These are phyloP conservation scores for Campoplex capitator DNA, from an alignment of 2,888 invertebrate genomes.

Conservation along the genomic window DNA sequence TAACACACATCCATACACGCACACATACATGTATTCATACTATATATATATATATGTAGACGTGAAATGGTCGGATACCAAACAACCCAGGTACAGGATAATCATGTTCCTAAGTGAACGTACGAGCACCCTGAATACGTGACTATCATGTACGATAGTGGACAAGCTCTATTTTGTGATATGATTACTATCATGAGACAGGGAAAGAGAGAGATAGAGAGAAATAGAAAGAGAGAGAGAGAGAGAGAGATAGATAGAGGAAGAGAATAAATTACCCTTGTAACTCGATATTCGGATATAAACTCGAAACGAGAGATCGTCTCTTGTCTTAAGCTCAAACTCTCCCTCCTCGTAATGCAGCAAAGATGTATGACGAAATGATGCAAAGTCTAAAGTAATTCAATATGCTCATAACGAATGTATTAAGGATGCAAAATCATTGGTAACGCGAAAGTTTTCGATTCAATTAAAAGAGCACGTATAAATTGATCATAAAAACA, in stretches of 20 bases:
- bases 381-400: not conserved
- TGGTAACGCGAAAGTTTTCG: too few relatives aligned
- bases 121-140: constrained; percentile 47
- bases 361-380: constrained; percentile 5
- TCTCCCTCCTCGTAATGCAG: constrained; percentile 5
- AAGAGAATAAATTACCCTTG: constrained; percentile 17
- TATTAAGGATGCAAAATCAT: too few relatives aligned
- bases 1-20: not conserved
- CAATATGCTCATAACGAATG: too few relatives aligned
- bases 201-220: not conserved
- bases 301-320: constrained; percentile 43
- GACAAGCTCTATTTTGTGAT: constrained; percentile 34
- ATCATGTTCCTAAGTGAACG: constrained; percentile 61
- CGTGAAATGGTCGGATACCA: constrained; percentile 30
- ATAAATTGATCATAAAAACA: too few relatives aligned
- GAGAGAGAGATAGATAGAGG: not conserved
- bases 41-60: not conserved
- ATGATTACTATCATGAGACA: constrained; percentile 43
- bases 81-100: constrained; percentile 48
- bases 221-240: not conserved
- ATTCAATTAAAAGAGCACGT: too few relatives aligned
- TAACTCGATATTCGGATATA: constrained; percentile 51
- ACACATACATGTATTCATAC: too few relatives aligned
- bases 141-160: constrained; percentile 42
- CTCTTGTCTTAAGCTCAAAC: constrained; percentile 19